Conservation (phyloP, 2,888 invertebrate species). For the Mythimna vitellina region DNA sequence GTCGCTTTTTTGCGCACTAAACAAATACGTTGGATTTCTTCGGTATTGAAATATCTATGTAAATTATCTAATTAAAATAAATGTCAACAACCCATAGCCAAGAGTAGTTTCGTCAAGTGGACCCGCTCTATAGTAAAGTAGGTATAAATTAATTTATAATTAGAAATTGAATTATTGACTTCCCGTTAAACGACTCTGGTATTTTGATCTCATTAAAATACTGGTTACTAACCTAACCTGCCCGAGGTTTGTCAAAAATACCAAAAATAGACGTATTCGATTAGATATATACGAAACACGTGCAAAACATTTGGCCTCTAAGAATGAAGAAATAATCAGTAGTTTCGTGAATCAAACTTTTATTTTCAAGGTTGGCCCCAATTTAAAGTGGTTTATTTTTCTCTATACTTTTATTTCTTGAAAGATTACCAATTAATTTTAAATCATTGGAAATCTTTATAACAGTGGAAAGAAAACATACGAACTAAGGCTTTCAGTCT, state of each 20-base stretch:
- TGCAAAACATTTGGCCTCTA: too few relatives aligned
- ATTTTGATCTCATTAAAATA: not conserved
- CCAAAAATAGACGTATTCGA: not conserved
- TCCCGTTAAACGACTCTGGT: not conserved
- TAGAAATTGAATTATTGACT: not conserved
- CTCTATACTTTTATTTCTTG: too few relatives aligned
- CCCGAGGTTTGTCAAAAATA: not conserved
- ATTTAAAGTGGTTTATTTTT: too few relatives aligned
- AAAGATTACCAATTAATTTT: too few relatives aligned
- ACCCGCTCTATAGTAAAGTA: not conserved
- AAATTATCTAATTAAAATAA: constrained; percentile 21
- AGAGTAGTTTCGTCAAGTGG: not conserved
- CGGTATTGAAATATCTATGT: constrained; percentile 8
- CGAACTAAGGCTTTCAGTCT: too few relatives aligned
- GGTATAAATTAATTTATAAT: not conserved
- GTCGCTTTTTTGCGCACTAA: not conserved
- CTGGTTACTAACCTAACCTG: not conserved
- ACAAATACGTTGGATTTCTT: not conserved
- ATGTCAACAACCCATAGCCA: not conserved
- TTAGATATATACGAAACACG: too few relatives aligned
- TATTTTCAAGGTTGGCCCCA: too few relatives aligned
- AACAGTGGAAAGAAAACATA: too few relatives aligned
- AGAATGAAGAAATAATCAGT: too few relatives aligned
- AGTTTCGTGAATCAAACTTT: too few relatives aligned
- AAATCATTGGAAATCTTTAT: too few relatives aligned